A percentile compares a stretch with the other conserved stretches of the same genome.
These are phyloP conservation scores for Drosophila subobscura DNA, from an alignment of 1,140 invertebrate species.

Conservation along the genomic window DNA sequence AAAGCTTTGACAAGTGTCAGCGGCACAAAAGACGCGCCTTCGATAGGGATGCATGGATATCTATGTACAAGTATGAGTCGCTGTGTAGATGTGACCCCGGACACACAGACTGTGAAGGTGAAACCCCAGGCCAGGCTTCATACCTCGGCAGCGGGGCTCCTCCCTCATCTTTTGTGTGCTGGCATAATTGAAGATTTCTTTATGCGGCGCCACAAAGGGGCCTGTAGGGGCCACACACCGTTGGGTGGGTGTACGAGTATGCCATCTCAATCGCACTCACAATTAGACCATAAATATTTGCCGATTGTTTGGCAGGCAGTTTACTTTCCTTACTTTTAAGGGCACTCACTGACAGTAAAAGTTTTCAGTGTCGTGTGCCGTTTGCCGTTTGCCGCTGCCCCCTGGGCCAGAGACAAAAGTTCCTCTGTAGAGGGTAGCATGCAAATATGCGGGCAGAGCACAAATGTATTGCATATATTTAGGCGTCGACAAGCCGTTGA, in stretches of 20 bases:
- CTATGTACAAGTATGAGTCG: conserved; percentile 14
- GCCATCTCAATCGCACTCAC: conserved; percentile 56
- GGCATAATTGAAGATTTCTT: conserved; percentile 68
- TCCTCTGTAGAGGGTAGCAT: conserved; percentile 44
- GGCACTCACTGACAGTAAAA: conserved; percentile 35
- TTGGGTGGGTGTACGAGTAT: conserved; percentile 21
- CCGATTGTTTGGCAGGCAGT: conserved; percentile 35
- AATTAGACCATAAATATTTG: conserved; percentile 79
- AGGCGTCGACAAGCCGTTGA: conserved; percentile 67
- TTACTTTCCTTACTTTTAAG: conserved; percentile 26
- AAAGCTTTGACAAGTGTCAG: conserved; percentile 78
- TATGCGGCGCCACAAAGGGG: conserved; percentile 23
- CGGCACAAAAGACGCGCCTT: conserved; percentile 65
- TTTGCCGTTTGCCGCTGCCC: neutral
- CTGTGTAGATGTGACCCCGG: conserved; percentile 28
- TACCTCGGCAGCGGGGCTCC: neutral
- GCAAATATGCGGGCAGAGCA: conserved; percentile 70
- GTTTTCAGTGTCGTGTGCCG: conserved; percentile 21
- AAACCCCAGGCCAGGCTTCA: conserved; percentile 2
- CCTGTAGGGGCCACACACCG: too few species aligned
- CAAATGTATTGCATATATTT: conserved; percentile 64
- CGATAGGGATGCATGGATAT: conserved; percentile 47
- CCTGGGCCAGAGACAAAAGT: conserved; percentile 42
- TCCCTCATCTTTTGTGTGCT: conserved; percentile 18
- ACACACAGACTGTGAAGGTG: conserved; percentile 36